Evolutionary conservation across 2,888 invertebrate species (phyloP).

Genomic region (Clitarchus hookeri): DNA sequence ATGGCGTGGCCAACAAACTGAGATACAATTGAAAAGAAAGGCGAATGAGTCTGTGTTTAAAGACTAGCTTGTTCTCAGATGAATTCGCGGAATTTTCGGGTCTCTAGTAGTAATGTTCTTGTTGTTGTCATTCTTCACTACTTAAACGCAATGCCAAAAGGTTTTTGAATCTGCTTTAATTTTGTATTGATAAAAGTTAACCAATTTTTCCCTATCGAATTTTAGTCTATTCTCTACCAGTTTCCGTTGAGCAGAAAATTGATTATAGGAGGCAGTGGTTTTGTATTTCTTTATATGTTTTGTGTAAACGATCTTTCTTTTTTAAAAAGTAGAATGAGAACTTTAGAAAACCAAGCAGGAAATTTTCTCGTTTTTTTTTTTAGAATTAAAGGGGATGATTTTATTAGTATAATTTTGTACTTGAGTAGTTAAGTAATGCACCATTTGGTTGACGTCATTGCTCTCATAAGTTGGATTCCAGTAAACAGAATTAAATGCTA

Average conservation of each 20-base stretch:
- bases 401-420: not conserved
- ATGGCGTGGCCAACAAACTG: too few relatives aligned
- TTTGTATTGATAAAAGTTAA: not conserved
- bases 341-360: not conserved
- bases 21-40: too few relatives aligned
- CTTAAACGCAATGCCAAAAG: not conserved
- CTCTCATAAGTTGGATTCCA: too few relatives aligned
- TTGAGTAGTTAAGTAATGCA: not conserved
- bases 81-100: too few relatives aligned
- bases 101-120: too few relatives aligned
- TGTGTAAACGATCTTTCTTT: not conserved
- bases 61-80: too few relatives aligned
- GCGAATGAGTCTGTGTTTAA: too few relatives aligned
- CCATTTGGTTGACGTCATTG: not conserved
- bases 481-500: not conserved
- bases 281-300: slow-evolving; percentile 5
- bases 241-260: not conserved
- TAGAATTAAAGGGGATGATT: not conserved
- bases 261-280: not conserved
- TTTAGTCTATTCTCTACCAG: not conserved
- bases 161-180: not conserved
- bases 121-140: not conserved
- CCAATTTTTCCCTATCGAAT: not conserved
- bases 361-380: not conserved
- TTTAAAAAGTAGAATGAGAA: not conserved